These are phyloP conservation scores for Bugulina stolonifera DNA, from an alignment of 2,888 invertebrate genomes.

Conservation along the genomic window DNA sequence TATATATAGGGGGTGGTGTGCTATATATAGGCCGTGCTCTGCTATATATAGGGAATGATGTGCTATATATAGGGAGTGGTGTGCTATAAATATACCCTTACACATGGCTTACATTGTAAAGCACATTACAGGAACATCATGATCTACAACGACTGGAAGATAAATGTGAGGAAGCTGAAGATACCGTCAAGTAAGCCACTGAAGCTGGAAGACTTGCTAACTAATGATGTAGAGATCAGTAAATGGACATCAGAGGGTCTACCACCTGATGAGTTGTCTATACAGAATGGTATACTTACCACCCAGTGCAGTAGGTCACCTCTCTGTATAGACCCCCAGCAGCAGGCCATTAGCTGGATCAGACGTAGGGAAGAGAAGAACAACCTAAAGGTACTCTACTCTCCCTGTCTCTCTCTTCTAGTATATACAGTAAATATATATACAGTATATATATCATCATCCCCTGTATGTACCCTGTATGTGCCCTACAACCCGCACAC, in stretches of 20 bases:
- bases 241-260: constrained; percentile 31
- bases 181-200: constrained; percentile 10
- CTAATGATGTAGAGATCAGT: constrained; percentile 27
- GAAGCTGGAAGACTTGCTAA: constrained; percentile 18
- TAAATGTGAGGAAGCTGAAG: neutral
- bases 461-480: no score
- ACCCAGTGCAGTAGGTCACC: constrained; percentile 29
- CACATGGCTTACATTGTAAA: no score
- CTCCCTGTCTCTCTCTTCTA: no score
- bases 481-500: no score
- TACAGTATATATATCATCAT: no score
- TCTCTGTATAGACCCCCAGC: constrained; percentile 31
- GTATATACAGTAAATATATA: no score
- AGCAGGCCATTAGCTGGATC: constrained; percentile 31
- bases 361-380: constrained; percentile 30
- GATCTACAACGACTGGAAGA: constrained; percentile 19
- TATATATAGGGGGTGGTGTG: no score
- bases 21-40: no score
- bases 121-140: constrained; percentile 7
- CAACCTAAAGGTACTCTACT: constrained; percentile 28
- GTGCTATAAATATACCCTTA: no score
- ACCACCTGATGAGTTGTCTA: constrained; percentile 30
- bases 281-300: constrained; percentile 31
- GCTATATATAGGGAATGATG: no score
- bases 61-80: no score